Base-by-base conservation (phyloP, 2,113 vertebrate species). In the Microcebus ravelobensis region DNA sequence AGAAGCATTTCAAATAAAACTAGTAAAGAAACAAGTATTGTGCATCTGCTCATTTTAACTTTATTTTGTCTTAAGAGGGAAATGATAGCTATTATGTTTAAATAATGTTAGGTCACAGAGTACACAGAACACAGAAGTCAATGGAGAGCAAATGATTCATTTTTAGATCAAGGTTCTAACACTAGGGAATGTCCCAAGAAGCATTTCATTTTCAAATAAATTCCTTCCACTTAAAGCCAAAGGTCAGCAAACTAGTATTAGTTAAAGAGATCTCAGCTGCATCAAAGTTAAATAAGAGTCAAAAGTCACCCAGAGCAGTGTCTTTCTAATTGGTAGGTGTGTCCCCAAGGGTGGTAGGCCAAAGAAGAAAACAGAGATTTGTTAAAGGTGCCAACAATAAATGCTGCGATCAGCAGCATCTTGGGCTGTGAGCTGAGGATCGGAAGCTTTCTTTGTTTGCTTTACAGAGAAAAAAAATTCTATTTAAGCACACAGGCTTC, bases 171-270 rank as follows among this genome's bases (percentile, higher is more conserved):
- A 70, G 70, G 5, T 74, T 73, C 50, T 70, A 95, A 83, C 61
- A 96, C 65, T 20, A 86, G 59, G 61, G 63, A 91, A 83, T 84
- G 65, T 63, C 90, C 95, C 87, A 93, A 74, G 93, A 93, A 94
- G 34, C 11, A 79, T 98, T 98, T 98, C 42, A 84, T 97, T 97
- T 98, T 97, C 6, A 18, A 93, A 91, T 95, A 0, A 96, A 97
- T 96, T 91, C 59, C 83, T 93, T 95, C 68, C 68, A 20, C 85
- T 97, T 94, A 94, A 52, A 98, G 52, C 9, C 90, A 94, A 90
- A 98, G 97, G 76, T 97, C 92, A 97, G 95, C 63, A 89, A 97
- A 90, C 88, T 97, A 95, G 90, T 82, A 96, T 88, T 91, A 79
- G 88, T 97, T 96, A 97, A 76, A 96, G 95, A 96, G 67, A 55